Percentiles rank a stretch among this genome's conserved stretches.
phyloP scores from a whole-genome alignment of 2,113 vertebrate species.

The Pelodiscus sinensis region DNA sequence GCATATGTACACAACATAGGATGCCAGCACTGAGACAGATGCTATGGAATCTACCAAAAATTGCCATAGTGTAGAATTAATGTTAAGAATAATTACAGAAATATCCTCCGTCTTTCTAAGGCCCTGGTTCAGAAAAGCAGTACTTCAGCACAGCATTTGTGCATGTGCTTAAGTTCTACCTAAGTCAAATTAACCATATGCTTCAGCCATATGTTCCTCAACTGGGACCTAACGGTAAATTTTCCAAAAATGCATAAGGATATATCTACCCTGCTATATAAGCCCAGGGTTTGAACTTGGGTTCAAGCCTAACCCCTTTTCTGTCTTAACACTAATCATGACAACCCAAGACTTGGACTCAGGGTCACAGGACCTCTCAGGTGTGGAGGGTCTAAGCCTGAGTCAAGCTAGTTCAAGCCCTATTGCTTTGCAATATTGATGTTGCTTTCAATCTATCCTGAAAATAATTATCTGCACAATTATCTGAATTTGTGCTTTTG shows the following conservation, averaged over 20 bases:
- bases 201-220: no score
- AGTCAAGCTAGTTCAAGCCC: not conserved
- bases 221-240: not conserved
- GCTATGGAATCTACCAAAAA: not conserved
- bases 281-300: not conserved
- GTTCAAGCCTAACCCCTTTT: not conserved
- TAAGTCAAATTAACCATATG: not conserved
- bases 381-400: not conserved
- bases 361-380: not conserved
- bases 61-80: not conserved
- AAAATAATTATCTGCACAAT: no score
- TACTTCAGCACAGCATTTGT: not conserved
- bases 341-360: not conserved
- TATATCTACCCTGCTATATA: not conserved
- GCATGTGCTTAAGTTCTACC: not conserved
- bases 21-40: slow-evolving; percentile 18
- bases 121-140: rapidly evolving
- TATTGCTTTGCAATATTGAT: not conserved
- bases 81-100: rapidly evolving
- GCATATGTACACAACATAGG: not conserved
- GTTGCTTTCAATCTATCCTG: no score
- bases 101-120: not conserved
- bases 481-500: no score
- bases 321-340: not conserved
- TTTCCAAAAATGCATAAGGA: not conserved